Evolutionary conservation across 2,113 vertebrate species (phyloP).

Genomic region (Oryzias melastigma): DNA sequence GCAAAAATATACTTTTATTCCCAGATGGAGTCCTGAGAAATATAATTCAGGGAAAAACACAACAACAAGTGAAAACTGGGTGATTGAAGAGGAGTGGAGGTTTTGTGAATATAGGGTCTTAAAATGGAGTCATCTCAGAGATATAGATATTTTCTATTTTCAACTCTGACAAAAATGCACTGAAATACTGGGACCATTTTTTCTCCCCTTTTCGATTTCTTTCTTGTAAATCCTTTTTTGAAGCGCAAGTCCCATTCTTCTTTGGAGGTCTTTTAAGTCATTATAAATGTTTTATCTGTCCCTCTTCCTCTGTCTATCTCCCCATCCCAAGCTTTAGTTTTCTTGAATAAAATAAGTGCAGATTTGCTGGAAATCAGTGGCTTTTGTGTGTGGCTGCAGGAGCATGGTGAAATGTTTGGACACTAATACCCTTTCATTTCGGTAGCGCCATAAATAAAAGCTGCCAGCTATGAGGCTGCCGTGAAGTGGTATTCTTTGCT

Average conservation of each 20-base stretch:
- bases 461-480: slow-evolving; percentile 95
- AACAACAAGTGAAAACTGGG: slow-evolving; percentile 33
- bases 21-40: slow-evolving; percentile 25
- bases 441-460: slow-evolving; percentile 99
- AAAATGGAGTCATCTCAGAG: slow-evolving; percentile 55
- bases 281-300: slow-evolving; percentile 77
- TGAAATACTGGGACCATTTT: slow-evolving; percentile 67
- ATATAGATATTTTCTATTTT: slow-evolving; percentile 69
- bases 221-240: slow-evolving; percentile 68
- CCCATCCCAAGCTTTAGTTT: slow-evolving; percentile 68
- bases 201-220: slow-evolving; percentile 71
- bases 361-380: slow-evolving; percentile 99
- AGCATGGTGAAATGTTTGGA: slow-evolving; percentile 99
- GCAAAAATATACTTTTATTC: slow-evolving; percentile 48
- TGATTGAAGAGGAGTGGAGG: slow-evolving; percentile 36
- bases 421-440: slow-evolving; percentile 99
- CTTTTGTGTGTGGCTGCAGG: slow-evolving; percentile 98
- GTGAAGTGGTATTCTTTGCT: slow-evolving; percentile 99
- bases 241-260: slow-evolving; percentile 74
- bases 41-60: slow-evolving; percentile 36
- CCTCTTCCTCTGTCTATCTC: slow-evolving; percentile 38
- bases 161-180: slow-evolving; percentile 63
- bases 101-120: slow-evolving; percentile 45
- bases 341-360: slow-evolving; percentile 99
- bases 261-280: slow-evolving; percentile 81